These are phyloP conservation scores for Petrocephalus schoutedeni DNA, from an alignment of 2,797 vertebrate genomes.

Conservation along the genomic window DNA sequence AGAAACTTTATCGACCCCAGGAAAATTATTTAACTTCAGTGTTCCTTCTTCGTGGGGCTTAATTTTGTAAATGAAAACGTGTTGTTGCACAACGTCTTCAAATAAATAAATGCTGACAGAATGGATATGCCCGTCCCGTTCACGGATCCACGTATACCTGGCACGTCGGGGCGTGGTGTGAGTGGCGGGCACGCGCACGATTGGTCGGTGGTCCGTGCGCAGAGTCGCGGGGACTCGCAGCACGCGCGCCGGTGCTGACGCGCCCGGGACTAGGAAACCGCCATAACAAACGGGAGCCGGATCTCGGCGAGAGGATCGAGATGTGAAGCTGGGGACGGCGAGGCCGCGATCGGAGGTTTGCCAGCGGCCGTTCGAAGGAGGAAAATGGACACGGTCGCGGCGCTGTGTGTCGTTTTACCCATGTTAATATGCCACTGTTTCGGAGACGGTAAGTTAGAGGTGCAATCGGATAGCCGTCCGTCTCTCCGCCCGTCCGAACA, in stretches of 20 bases:
- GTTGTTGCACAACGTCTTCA: neutral
- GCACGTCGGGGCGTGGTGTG: neutral
- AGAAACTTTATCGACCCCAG: too few relatives aligned
- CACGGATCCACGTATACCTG: neutral
- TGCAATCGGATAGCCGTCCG: neutral
- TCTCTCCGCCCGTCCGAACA: neutral
- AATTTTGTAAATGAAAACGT: neutral
- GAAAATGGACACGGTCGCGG: slow-evolving; percentile 47
- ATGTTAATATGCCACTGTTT: slow-evolving; percentile 31
- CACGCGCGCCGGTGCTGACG: neutral
- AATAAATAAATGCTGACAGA: neutral
- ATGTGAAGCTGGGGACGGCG: neutral
- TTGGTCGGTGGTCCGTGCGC: neutral
- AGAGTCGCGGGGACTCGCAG: neutral
- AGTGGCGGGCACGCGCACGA: neutral
- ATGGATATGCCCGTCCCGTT: neutral
- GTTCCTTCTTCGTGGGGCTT: neutral
- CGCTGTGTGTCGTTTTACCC: slow-evolving; percentile 39
- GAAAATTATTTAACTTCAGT: neutral
- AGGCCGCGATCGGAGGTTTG: neutral
- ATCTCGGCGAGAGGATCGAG: neutral
- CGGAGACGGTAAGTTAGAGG: slow-evolving; percentile 49
- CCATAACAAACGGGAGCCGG: neutral
- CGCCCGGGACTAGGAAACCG: neutral
- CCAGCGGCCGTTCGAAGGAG: neutral